Evolutionary conservation across 2,797 vertebrate genomes (phyloP).

Genomic region (Pterois miles): DNA sequence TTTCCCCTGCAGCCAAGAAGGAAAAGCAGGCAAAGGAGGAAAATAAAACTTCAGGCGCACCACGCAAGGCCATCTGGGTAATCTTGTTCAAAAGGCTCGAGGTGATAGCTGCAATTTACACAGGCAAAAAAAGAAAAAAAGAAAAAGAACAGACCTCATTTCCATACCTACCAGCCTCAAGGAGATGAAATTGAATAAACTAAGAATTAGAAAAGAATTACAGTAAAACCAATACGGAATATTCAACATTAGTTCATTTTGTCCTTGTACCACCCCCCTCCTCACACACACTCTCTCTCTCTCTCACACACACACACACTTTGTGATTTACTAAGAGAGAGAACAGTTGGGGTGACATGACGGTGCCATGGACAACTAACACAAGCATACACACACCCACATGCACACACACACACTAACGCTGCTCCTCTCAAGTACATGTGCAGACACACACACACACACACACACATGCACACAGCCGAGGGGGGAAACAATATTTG

Average conservation of each 20-base stretch:
- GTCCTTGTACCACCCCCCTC: slow-evolving; percentile 73
- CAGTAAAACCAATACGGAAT: slow-evolving; percentile 87
- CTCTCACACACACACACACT: slow-evolving; percentile 25
- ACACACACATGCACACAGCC: slow-evolving; percentile 64
- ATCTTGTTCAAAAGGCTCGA: slow-evolving; percentile 88
- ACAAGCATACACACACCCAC: slow-evolving; percentile 36
- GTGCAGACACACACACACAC: slow-evolving; percentile 46
- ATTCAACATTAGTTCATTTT: slow-evolving; percentile 86
- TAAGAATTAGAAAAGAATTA: slow-evolving; percentile 88
- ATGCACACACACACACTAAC: slow-evolving; percentile 10
- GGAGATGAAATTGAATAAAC: slow-evolving; percentile 88
- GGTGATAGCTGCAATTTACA: slow-evolving; percentile 88
- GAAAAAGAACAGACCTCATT: slow-evolving; percentile 81
- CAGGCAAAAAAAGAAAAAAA: slow-evolving; percentile 74
- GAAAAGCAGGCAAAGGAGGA: slow-evolving; percentile 79
- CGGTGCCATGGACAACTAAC: slow-evolving; percentile 66
- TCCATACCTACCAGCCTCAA: slow-evolving; percentile 86
- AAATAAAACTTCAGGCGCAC: slow-evolving; percentile 86
- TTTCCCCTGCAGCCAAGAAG: slow-evolving; percentile 78
- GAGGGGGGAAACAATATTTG: slow-evolving; percentile 80
- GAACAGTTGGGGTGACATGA: slow-evolving; percentile 66
- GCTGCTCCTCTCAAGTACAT: background rate
- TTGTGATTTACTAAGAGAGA: slow-evolving; percentile 63
- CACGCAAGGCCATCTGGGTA: slow-evolving; percentile 88
- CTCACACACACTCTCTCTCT: background rate